These are phyloP conservation scores for Omphaloscelis lunosa DNA, from an alignment of 2,888 invertebrate species.

Conservation along the genomic window DNA sequence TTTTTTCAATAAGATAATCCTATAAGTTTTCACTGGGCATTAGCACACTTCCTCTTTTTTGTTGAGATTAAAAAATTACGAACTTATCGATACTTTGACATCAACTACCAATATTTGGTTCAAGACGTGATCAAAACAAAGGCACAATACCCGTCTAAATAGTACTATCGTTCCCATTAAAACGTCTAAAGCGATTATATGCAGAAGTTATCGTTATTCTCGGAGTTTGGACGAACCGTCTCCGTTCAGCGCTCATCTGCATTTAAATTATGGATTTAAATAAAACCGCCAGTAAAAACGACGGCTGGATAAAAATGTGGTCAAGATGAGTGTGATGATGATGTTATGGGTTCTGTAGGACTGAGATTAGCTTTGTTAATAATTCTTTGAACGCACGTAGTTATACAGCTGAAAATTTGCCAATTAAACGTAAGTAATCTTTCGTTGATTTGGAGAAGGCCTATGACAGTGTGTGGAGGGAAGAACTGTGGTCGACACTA, in stretches of 20 bases:
- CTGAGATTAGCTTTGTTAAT: background rate
- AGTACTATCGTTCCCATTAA: slow-evolving; percentile 37
- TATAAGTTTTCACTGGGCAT: no score
- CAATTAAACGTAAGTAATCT: no score
- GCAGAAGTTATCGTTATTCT: slow-evolving; percentile 70
- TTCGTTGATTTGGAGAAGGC: no score
- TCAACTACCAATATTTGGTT: background rate
- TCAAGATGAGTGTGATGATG: background rate
- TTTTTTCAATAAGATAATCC: no score
- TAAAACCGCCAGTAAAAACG: slow-evolving; percentile 79
- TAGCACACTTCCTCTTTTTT: no score
- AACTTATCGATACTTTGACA: background rate
- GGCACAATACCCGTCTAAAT: background rate
- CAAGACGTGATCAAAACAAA: background rate
- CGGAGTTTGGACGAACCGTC: slow-evolving; percentile 59
- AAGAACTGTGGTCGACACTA: no score
- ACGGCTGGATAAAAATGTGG: slow-evolving; percentile 62
- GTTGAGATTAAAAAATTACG: no score
- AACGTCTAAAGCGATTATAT: slow-evolving; percentile 64
- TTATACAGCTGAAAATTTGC: no score
- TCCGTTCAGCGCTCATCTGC: slow-evolving; percentile 78
- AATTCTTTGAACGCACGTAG: no score
- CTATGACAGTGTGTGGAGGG: no score
- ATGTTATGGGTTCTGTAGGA: slow-evolving; percentile 21
- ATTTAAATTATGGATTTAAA: slow-evolving; percentile 87